Evolutionary conservation across 2,797 vertebrate species (phyloP).

Genomic region (Acridotheres tristis): DNA sequence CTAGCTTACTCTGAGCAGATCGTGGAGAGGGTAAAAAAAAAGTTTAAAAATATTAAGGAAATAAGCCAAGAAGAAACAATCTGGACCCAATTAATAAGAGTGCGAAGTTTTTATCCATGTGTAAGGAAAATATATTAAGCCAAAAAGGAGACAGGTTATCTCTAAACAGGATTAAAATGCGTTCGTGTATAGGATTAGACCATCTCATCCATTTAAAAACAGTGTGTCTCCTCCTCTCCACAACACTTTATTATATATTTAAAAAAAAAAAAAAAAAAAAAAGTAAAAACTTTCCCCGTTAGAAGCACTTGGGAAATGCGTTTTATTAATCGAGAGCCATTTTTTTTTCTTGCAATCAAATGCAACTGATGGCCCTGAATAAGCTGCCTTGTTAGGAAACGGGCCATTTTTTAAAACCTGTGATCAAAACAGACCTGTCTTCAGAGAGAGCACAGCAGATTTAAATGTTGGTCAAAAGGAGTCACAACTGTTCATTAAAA

Average conservation of each 20-base stretch:
- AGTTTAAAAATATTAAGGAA: neutral
- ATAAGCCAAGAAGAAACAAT: neutral
- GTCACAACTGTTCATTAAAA: conserved; percentile 80
- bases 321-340: neutral
- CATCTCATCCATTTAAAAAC: conserved; percentile 49
- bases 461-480: conserved; percentile 73
- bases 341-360: neutral
- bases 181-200: conserved; percentile 68
- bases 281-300: neutral
- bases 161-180: conserved; percentile 69
- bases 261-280: neutral
- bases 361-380: conserved; percentile 1
- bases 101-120: conserved; percentile 16
- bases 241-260: neutral
- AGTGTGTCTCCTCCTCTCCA: neutral
- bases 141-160: conserved; percentile 62
- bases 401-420: conserved; percentile 51
- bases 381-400: conserved; percentile 15
- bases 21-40: neutral
- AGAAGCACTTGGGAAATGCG: neutral
- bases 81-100: neutral
- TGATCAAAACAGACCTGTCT: conserved; percentile 64
- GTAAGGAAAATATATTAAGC: conserved; percentile 4
- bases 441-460: conserved; percentile 65
- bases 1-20: neutral